Base-by-base conservation (phyloP, 64 coral and sea anemone species). In the Catalaphyllia jardinei region DNA sequence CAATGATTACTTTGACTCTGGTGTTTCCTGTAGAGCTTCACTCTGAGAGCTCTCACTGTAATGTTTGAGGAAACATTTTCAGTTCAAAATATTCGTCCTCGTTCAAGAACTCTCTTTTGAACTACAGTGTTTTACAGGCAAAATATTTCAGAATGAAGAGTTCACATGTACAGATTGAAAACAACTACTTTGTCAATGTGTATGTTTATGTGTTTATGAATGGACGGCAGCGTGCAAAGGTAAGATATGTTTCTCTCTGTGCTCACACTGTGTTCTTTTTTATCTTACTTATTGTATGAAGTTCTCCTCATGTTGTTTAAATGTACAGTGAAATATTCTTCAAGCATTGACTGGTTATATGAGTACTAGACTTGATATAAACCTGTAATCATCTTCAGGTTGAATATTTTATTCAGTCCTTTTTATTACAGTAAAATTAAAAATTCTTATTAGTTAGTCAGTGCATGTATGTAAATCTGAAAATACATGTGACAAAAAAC, bases 141-240 rank as follows among this genome's bases (percentile, higher is more conserved):
- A 85, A 85, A 27, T 28, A 69, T 27, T 65, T 69, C 25, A 7
- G n/a, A 42, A 85, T 85, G 81, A 85, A 85, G 63, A 71, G 42
- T 27, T 87, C 90, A 79, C 46, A 67, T 31, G 72, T 87, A 52
- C 62, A 87, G 51, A 62, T 92, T 31, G 90, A 92, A 62, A 80
- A 92, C 90, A 92, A 92, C 62, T 87, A 87, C 50, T 78, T 87
- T 92, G 90, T 92, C 60, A 92, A 92, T 77, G 80, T 92, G 10
- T 71, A 92, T 71, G 90, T 92, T 33, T 92, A 83, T 87, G 90
- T 92, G 17, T 92, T 84, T 87, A 65, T 92, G 59, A 87, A 86
- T 79, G 83, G 83, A 61, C 19, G 62, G 31, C 39, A 42, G 52
- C 81, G 81, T 27, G 0, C 81, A 5, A 85, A 85, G 81, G 81